Base-by-base conservation (phyloP, 1,140 invertebrate genomes). In the Pseudomyrmex dendroicus region DNA sequence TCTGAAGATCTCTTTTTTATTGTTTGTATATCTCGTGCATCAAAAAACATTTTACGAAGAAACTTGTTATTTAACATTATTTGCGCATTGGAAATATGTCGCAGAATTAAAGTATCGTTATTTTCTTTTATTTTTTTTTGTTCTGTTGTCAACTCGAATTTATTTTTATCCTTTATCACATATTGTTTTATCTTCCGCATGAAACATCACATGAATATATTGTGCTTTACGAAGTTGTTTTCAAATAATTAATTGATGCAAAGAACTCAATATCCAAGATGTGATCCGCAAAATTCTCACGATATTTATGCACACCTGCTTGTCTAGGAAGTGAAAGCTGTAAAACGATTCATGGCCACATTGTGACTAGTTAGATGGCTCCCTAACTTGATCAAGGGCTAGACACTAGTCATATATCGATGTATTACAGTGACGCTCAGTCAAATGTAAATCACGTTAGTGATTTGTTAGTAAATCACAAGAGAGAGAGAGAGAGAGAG, bases 311-410 rank as follows among this genome's bases (percentile, higher is more conserved):
- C 54, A 57, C 44, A 59, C 17, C 17, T 70, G 22, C 17, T 59
- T 48, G 12, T 44, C 7, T 50, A 70, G 35, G 44, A 78, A 70
- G 66, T 48, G 20, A 48, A 70, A 13, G 35, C 64, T 78, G 35
- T 17, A 80, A 80, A 72, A 57, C 15, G 10, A 50, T 80, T 78
- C 56, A 72, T 25, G 44, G 44, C 25, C 76, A 35, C 35, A 20
- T 70, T 56, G 22, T 61, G 12, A 7, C 48, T 52, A 61, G 12
- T 44, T 35, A 48, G n/a, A 80, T 10, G 56, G 25, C 22, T 50
- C 44, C 56, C 62, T 80, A 70, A 15, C 15, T n/a, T 62, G 44
- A 80, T 80, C 44, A 50, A 70, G 9, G 20, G 12, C 44, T 50
- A 25, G 10, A 22, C 3, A 25, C 15, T 22, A 1, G 1, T 1